phyloP scores from a whole-genome alignment of 2,797 vertebrate genomes.

The Danio aesculapii region DNA sequence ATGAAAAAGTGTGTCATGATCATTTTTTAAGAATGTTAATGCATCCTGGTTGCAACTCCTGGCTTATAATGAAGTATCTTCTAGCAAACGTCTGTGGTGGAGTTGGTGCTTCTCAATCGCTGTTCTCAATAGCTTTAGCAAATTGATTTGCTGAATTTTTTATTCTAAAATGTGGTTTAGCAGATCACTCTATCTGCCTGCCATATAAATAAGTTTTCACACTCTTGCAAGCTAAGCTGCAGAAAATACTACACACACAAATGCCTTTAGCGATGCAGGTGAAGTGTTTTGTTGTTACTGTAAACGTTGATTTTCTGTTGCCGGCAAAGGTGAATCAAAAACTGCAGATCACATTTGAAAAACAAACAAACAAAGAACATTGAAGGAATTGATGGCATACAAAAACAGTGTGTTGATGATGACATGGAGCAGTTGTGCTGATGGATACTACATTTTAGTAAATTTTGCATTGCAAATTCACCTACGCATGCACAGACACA shows the following conservation, averaged over 20 bases:
- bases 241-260: neutral
- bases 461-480: neutral
- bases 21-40: conserved; percentile 9
- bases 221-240: conserved; percentile 7
- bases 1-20: neutral
- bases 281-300: conserved; percentile 15
- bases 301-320: conserved; percentile 1
- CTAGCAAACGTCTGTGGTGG: neutral
- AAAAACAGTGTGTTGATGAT: neutral
- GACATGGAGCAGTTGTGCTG: neutral
- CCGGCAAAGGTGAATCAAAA: conserved; percentile 2
- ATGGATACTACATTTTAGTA: neutral
- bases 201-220: conserved; percentile 29
- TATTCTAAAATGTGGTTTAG: neutral
- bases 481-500: neutral
- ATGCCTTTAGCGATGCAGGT: neutral
- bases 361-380: neutral
- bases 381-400: neutral
- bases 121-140: neutral
- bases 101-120: neutral
- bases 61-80: neutral
- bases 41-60: neutral
- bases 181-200: neutral
- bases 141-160: conserved; percentile 16
- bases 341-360: neutral